phyloP scores from a whole-genome alignment of 1,140 invertebrate species.

The Zaprionus kolodkinae region DNA sequence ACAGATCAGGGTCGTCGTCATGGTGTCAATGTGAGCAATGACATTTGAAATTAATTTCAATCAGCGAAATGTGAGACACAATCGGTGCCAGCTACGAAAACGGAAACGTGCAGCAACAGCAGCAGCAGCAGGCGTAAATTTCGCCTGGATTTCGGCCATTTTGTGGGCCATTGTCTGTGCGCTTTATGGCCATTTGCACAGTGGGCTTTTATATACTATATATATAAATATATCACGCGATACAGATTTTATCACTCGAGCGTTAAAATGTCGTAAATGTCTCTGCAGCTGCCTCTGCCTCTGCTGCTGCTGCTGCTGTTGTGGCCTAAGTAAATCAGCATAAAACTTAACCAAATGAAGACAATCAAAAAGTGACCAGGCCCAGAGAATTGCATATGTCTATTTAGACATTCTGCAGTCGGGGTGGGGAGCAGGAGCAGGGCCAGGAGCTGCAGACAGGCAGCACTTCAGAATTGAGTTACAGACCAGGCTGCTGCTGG shows the following conservation, averaged over 20 bases:
- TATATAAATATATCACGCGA: slow-evolving; percentile 24
- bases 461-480: slow-evolving; percentile 68
- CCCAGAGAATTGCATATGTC: slow-evolving; percentile 63
- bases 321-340: slow-evolving; percentile 81
- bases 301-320: too few species aligned
- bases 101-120: not conserved
- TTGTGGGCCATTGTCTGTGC: slow-evolving; percentile 45
- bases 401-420: slow-evolving; percentile 37
- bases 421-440: not conserved
- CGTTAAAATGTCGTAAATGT: slow-evolving; percentile 76
- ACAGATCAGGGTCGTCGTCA: slow-evolving; percentile 54
- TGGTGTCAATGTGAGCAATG: slow-evolving; percentile 62
- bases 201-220: slow-evolving; percentile 40
- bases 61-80: slow-evolving; percentile 67
- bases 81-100: not conserved
- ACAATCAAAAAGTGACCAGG: slow-evolving; percentile 76
- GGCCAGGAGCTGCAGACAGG: slow-evolving; percentile 4
- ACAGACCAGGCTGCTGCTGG: slow-evolving; percentile 40
- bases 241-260: slow-evolving; percentile 71
- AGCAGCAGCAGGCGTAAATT: not conserved
- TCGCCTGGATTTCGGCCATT: slow-evolving; percentile 36
- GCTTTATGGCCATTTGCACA: slow-evolving; percentile 48
- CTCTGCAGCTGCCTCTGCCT: slow-evolving; percentile 11
- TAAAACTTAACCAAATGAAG: slow-evolving; percentile 82
- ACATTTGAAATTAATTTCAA: slow-evolving; percentile 82